These are phyloP conservation scores for Pandion haliaetus DNA, from an alignment of 2,113 vertebrate genomes.

Conservation along the genomic window DNA sequence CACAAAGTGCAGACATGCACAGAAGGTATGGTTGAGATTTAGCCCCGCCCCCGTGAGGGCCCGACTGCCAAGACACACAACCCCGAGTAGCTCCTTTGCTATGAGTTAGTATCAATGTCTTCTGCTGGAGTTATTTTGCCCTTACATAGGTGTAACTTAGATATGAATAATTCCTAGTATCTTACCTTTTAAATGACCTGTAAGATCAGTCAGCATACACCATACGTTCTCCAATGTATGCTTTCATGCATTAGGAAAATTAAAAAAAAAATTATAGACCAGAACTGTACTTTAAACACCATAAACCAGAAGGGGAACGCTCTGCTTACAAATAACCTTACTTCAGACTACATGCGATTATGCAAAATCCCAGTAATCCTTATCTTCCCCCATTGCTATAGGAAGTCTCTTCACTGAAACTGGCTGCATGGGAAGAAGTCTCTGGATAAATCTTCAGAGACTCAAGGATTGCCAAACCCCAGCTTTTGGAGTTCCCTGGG, in stretches of 20 bases:
- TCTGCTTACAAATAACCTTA: not conserved
- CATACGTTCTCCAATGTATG: not conserved
- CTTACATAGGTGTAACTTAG: not conserved
- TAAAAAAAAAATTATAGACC: not conserved
- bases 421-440: not conserved
- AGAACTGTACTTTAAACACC: not conserved
- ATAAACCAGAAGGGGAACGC: not conserved
- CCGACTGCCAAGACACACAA: not conserved
- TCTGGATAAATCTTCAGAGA: not conserved
- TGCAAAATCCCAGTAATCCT: not conserved
- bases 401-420: not conserved
- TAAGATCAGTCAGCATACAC: not conserved
- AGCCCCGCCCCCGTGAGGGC: rapidly evolving
- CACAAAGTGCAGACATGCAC: not conserved
- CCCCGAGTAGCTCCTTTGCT: not conserved
- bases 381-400: not conserved
- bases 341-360: not conserved
- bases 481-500: constrained; percentile 8
- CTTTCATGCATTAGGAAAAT: not conserved
- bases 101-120: not conserved
- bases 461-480: not conserved
- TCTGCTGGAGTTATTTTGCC: not conserved
- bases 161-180: not conserved
- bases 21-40: not conserved
- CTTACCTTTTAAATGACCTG: not conserved